A percentile compares a stretch with the other conserved stretches of the same genome.
These are phyloP conservation scores for Pogonus chalceus DNA, from an alignment of 1,140 invertebrate genomes.

Conservation along the genomic window DNA sequence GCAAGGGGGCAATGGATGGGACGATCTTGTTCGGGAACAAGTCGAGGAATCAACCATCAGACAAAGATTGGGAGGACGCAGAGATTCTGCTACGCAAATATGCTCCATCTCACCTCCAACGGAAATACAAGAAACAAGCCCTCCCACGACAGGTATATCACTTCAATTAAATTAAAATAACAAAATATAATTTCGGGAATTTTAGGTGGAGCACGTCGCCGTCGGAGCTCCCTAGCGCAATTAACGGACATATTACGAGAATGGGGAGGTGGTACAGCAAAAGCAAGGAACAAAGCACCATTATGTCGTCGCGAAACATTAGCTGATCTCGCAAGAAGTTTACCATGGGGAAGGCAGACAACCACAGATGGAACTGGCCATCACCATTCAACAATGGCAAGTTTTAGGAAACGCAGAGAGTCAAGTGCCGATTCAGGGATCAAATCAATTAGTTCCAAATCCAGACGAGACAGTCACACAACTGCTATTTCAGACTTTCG, in stretches of 20 bases:
- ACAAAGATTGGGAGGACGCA: slow-evolving; percentile 65
- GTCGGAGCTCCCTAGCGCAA: slow-evolving; percentile 74
- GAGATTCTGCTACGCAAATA: slow-evolving; percentile 82
- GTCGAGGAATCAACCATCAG: slow-evolving; percentile 73
- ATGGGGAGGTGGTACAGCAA: slow-evolving; percentile 62
- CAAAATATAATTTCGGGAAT: background rate
- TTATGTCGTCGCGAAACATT: slow-evolving; percentile 71
- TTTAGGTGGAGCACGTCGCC: slow-evolving; percentile 50
- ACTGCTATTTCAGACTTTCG: slow-evolving; percentile 56
- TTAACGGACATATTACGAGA: slow-evolving; percentile 76
- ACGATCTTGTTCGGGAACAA: slow-evolving; percentile 76
- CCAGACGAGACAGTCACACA: slow-evolving; percentile 55
- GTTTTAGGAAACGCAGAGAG: slow-evolving; percentile 51
- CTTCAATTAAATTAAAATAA: slow-evolving; percentile 10
- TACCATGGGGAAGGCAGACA: slow-evolving; percentile 58
- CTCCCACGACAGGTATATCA: slow-evolving; percentile 40
- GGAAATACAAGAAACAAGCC: slow-evolving; percentile 52
- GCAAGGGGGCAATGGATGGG: slow-evolving; percentile 87
- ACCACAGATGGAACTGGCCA: slow-evolving; percentile 41
- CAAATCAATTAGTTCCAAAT: slow-evolving; percentile 58
- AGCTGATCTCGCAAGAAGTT: slow-evolving; percentile 65
- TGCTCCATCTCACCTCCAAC: slow-evolving; percentile 70
- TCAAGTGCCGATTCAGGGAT: slow-evolving; percentile 76
- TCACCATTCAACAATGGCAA: slow-evolving; percentile 36
- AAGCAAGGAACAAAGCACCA: slow-evolving; percentile 51